These are phyloP conservation scores for Tenebrosternarchus preto DNA, from an alignment of 2,113 vertebrate genomes.

Conservation along the genomic window DNA sequence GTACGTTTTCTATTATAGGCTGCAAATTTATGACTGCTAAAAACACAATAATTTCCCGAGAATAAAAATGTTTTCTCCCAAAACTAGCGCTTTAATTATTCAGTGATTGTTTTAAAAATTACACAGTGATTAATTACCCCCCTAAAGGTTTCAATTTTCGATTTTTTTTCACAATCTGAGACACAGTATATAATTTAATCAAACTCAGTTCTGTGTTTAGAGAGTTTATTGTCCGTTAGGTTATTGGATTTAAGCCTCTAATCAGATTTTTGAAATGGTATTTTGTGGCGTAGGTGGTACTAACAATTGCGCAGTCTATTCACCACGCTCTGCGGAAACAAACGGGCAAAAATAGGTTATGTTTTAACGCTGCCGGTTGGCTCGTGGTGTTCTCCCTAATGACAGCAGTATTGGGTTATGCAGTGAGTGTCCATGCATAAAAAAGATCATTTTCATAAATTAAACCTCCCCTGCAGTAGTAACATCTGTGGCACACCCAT, in stretches of 20 bases:
- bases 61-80: not conserved
- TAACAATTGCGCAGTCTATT: too few relatives aligned
- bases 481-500: conserved; percentile 86
- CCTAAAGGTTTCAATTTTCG: conserved; percentile 1
- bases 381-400: conserved; percentile 75
- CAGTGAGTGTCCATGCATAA: conserved; percentile 91
- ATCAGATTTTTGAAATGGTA: conserved; percentile 20
- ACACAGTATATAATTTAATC: conserved; percentile 82
- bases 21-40: too few relatives aligned
- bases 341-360: conserved; percentile 61
- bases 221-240: conserved; percentile 41
- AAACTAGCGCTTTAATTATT: conserved; percentile 22
- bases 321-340: too few relatives aligned
- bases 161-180: conserved; percentile 75
- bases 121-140: conserved; percentile 41
- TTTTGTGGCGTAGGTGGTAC: not conserved
- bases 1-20: too few relatives aligned
- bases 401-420: conserved; percentile 83
- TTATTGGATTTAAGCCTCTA: conserved; percentile 33
- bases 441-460: conserved; percentile 96
- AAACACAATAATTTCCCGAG: too few relatives aligned
- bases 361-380: conserved; percentile 64
- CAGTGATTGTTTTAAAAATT: conserved; percentile 27
- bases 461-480: conserved; percentile 91
- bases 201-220: conserved; percentile 84